Evolutionary conservation across 37 sponge, comb jelly and placozoan genomes (phyloP).

Genomic region (Cladorhizidae sp.): DNA sequence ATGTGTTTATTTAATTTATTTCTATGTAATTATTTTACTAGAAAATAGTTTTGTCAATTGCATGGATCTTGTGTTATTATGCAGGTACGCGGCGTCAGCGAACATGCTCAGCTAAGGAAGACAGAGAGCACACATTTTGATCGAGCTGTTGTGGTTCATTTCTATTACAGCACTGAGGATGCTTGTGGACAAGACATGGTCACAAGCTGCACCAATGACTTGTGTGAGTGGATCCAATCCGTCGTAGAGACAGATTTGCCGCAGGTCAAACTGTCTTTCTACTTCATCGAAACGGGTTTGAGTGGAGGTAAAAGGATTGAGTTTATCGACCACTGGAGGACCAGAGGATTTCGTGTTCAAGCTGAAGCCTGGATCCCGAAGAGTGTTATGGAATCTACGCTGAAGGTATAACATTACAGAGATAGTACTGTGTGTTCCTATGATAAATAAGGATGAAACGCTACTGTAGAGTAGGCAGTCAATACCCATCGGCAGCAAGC

Average conservation of each 20-base stretch:
- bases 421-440: too few relatives aligned
- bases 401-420: too few relatives aligned
- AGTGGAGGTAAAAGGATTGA: slow-evolving; percentile 73
- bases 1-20: too few relatives aligned
- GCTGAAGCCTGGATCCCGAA: slow-evolving; percentile 86
- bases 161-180: slow-evolving; percentile 59
- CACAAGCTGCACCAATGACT: slow-evolving; percentile 66
- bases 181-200: slow-evolving; percentile 86
- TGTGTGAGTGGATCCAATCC: slow-evolving; percentile 64
- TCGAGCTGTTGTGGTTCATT: slow-evolving; percentile 34
- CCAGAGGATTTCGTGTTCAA: slow-evolving; percentile 63
- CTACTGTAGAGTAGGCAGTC: too few relatives aligned
- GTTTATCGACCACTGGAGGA: background rate
- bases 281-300: slow-evolving; percentile 44
- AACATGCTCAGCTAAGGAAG: slow-evolving; percentile 49
- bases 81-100: slow-evolving; percentile 59
- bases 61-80: too few relatives aligned
- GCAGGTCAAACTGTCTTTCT: slow-evolving; percentile 28
- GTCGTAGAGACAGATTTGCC: slow-evolving; percentile 43
- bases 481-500: too few relatives aligned
- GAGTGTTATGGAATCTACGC: slow-evolving; percentile 44
- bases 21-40: too few relatives aligned
- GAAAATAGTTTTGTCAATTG: too few relatives aligned
- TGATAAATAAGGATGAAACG: background rate
- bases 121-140: slow-evolving; percentile 32